Evolutionary conservation across 2,113 vertebrate genomes (phyloP), one percentile per base, ranked within the genome.

Genomic region (Emydocephalus ijimae): DNA sequence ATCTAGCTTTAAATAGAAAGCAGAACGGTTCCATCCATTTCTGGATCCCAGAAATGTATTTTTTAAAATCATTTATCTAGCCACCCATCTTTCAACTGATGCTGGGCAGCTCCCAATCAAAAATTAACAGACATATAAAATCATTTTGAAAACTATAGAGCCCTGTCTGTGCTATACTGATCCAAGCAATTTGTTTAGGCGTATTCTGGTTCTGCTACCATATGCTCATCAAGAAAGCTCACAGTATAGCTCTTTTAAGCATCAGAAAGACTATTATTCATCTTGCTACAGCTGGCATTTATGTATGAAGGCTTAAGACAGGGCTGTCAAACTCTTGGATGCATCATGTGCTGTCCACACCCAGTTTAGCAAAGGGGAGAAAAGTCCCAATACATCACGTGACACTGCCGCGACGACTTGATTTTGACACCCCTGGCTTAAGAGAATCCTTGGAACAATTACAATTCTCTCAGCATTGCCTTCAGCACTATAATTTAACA

Each of bases 391-490:
- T 50, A 50, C 1, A 50, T 50, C 48, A 50, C 48, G 8, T 50
- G 48, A 50, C 48, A 50, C 8, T 50, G 48, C 48, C 48, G 48
- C 10, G 48, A 50, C 1, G 48, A 50, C 48, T 8, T 50, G 48
- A 9, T 8, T 9, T 50, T 50, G 48, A 50, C 1, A 1, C 1
- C 48, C 48, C 48, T 50, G 56, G 34, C 43, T 94, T 90, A 39
- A 50, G 29, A 93, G 39, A 89, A 20, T 81, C 48, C 91, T 52
- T 92, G 87, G 88, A 92, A 89, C 93, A 95, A 89, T 89, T 69
- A 89, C 48, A 56, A 3, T 87, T 85, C 54, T 5, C 89, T 85
- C 74, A 59, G 14, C 34, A 50, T 10, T 29, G 15, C 50, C 85
- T 93, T 74, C 54, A 64, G 15, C 69, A 39, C 85, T 91, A 43